phyloP scores from a whole-genome alignment of 1,140 invertebrate species.

The Drosophila kepulauana region DNA sequence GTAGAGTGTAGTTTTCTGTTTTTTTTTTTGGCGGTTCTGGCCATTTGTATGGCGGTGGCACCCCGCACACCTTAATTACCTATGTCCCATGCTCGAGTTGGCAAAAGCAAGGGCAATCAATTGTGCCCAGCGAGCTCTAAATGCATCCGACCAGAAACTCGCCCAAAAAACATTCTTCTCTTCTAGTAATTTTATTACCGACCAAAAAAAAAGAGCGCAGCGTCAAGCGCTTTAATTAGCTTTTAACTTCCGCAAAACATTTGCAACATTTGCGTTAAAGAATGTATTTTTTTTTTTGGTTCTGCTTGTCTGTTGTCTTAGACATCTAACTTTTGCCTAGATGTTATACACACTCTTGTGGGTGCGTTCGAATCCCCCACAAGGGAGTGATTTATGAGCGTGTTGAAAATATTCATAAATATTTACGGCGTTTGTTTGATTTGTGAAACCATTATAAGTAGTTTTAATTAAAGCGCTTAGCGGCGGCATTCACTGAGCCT shows the following conservation, averaged over 20 bases:
- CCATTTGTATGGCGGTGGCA: constrained; percentile 7
- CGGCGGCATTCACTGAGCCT: constrained; percentile 40
- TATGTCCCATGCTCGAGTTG: constrained; percentile 76
- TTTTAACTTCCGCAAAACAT: constrained; percentile 78
- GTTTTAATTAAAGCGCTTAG: constrained; percentile 66
- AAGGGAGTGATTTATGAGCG: constrained; percentile 75
- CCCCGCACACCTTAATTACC: constrained; percentile 46
- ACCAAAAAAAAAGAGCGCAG: constrained; percentile 21
- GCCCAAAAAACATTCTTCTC: constrained; percentile 51
- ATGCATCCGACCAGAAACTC: constrained; percentile 78
- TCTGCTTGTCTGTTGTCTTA: constrained; percentile 45
- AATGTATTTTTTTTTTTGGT: constrained; percentile 47
- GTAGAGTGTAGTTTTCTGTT: constrained; percentile 6
- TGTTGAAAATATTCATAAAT: constrained; percentile 60
- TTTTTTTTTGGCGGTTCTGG: constrained; percentile 22
- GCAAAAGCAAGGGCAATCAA: constrained; percentile 77
- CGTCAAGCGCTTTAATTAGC: constrained; percentile 79
- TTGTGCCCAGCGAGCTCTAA: constrained; percentile 62
- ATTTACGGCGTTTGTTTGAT: constrained; percentile 74
- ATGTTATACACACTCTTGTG: constrained; percentile 47
- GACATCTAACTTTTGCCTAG: constrained; percentile 20
- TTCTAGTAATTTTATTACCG: constrained; percentile 71
- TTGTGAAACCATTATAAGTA: constrained; percentile 52
- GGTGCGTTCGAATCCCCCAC: constrained; percentile 57
- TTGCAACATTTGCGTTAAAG: constrained; percentile 57